Conservation (phyloP, 2,888 invertebrate species). For the Bhutanitis thaidina region DNA sequence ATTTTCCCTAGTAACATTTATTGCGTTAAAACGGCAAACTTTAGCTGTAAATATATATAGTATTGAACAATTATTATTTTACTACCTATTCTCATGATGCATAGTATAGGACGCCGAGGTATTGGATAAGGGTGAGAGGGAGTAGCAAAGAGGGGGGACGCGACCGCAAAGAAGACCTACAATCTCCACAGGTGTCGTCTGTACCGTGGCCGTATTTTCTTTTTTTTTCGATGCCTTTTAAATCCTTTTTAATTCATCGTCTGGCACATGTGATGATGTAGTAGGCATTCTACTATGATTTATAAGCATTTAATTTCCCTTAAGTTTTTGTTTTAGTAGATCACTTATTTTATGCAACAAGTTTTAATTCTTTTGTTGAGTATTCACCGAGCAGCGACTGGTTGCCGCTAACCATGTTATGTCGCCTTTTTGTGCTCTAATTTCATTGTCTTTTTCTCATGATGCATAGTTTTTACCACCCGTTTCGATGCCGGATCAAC, state of each 20-base stretch:
- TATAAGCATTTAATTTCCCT: too few species aligned
- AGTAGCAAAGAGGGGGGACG: slow-evolving; percentile 21
- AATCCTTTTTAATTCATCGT: slow-evolving; percentile 19
- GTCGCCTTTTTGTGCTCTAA: slow-evolving; percentile 1
- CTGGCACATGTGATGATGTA: neutral
- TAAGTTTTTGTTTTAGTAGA: too few species aligned
- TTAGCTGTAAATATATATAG: too few species aligned
- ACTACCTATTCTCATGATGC: slow-evolving; percentile 16
- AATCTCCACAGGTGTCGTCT: slow-evolving; percentile 68
- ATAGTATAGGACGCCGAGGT: slow-evolving; percentile 15
- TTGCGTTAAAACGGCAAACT: too few species aligned
- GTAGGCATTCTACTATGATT: neutral
- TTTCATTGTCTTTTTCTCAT: slow-evolving; percentile 2
- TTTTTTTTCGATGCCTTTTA: slow-evolving; percentile 41
- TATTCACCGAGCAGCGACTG: neutral
- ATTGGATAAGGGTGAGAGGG: slow-evolving; percentile 28
- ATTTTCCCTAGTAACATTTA: too few species aligned
- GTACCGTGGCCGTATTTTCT: slow-evolving; percentile 48
- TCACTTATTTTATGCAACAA: too few species aligned
- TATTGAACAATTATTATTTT: too few species aligned
- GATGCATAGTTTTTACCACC: slow-evolving; percentile 24
- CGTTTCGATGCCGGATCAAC: slow-evolving; percentile 23
- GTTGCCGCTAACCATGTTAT: neutral
- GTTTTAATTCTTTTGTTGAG: neutral
- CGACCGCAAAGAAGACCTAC: slow-evolving; percentile 73